A percentile compares a stretch with the other conserved stretches of the same genome.
Conservation (phyloP, 2,113 vertebrate genomes). For the Mus pahari region DNA sequence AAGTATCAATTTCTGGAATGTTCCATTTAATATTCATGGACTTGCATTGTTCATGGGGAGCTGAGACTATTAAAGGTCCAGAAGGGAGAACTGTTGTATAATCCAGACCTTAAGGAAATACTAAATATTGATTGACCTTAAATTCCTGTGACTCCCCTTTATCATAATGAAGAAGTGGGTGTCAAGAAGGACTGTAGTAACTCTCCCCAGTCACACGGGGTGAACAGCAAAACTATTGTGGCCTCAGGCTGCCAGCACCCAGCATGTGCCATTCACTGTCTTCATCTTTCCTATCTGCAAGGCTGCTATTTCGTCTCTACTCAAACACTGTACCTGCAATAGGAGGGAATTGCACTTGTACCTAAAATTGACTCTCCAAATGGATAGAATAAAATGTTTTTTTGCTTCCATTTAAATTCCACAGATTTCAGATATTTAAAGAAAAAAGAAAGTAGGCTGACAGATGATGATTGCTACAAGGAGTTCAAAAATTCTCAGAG, state of each 20-base stretch:
- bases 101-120: neutral
- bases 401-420: slow-evolving; percentile 28
- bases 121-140: neutral
- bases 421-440: slow-evolving; percentile 26
- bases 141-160: neutral
- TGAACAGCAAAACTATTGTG: neutral
- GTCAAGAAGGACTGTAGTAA: neutral
- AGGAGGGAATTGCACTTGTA: neutral
- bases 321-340: neutral
- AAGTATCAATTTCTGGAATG: neutral
- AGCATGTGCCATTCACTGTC: fast-evolving
- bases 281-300: neutral
- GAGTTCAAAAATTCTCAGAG: slow-evolving; percentile 47
- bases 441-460: neutral
- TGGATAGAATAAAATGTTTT: slow-evolving; percentile 16
- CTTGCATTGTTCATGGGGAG: neutral
- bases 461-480: neutral
- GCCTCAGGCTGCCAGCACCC: fast-evolving
- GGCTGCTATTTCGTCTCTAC: neutral
- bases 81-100: neutral
- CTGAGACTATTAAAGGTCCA: neutral
- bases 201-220: neutral
- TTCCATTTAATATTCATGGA: neutral
- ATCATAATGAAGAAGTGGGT: neutral
- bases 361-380: neutral